A percentile compares a stretch with the other conserved stretches of the same genome.
These are phyloP conservation scores for Ditylenchus dipsaci DNA, from an alignment of 1,140 invertebrate genomes.

Conservation along the genomic window DNA sequence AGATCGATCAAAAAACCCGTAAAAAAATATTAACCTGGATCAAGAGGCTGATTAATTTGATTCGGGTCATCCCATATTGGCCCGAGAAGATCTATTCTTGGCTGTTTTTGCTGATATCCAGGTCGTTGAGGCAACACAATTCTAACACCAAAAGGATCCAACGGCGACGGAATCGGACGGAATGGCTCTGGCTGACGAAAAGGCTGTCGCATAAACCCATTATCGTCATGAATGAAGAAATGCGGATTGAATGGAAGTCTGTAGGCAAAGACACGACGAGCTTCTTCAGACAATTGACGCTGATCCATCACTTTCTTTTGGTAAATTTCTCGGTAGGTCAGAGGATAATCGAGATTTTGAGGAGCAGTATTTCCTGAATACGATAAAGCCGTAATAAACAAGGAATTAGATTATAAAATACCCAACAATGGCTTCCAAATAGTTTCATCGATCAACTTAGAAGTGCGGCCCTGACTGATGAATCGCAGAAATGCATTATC, in stretches of 20 bases:
- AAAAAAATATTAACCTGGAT: too few relatives aligned
- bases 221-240: not conserved
- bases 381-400: not conserved
- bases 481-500: not conserved
- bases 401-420: not conserved
- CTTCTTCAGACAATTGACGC: not conserved
- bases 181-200: not conserved
- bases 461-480: not conserved
- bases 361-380: not conserved
- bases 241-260: not conserved
- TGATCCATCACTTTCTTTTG: not conserved
- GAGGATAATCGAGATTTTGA: not conserved
- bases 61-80: not conserved
- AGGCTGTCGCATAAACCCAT: not conserved
- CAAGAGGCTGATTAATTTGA: not conserved
- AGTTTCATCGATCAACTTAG: not conserved
- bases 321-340: not conserved
- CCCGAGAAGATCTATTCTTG: not conserved
- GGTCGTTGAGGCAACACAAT: not conserved
- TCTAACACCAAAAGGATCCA: not conserved
- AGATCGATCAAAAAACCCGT: too few relatives aligned
- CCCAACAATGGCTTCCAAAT: not conserved
- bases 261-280: not conserved
- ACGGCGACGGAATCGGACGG: not conserved
- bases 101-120: not conserved